Evolutionary conservation across 2,888 invertebrate species (phyloP).

Genomic region (Ophioninae sp.): DNA sequence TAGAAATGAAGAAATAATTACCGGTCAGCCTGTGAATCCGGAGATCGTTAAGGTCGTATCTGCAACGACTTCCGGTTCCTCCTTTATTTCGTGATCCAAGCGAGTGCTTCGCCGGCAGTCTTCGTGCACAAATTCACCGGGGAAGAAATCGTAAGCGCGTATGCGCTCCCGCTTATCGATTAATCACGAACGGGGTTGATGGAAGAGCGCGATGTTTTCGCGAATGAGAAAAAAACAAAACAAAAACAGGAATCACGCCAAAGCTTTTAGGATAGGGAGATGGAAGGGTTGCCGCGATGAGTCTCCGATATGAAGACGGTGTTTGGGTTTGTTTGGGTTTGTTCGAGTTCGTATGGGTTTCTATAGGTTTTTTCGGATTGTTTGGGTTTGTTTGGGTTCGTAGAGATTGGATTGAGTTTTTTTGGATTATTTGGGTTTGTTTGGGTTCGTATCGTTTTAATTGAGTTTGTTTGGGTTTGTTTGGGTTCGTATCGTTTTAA

Average conservation of each 20-base stretch:
- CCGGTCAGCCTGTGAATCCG: not conserved
- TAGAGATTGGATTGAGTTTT: too few species aligned
- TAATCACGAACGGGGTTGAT: not conserved
- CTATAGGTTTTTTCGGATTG: too few species aligned
- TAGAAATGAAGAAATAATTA: not conserved
- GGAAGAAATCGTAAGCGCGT: not conserved
- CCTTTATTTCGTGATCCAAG: not conserved
- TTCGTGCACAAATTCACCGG: conserved; percentile 20
- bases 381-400: too few species aligned
- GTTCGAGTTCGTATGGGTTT: too few species aligned
- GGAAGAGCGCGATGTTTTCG: not conserved
- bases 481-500: too few species aligned
- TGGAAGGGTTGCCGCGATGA: not conserved
- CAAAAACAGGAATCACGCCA: not conserved
- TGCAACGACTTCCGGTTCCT: not conserved
- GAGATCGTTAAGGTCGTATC: not conserved
- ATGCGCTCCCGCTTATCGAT: not conserved
- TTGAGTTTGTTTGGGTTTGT: too few species aligned
- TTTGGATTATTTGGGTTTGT: too few species aligned
- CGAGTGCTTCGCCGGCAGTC: not conserved
- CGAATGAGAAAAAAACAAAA: not conserved
- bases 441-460: too few species aligned
- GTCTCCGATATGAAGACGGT: not conserved
- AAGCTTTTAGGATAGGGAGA: not conserved
- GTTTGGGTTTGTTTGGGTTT: too few species aligned